Evolutionary conservation across 2,888 invertebrate species (phyloP), one percentile per base, ranked within the genome.

Genomic region (Leptopterna dolabrata): DNA sequence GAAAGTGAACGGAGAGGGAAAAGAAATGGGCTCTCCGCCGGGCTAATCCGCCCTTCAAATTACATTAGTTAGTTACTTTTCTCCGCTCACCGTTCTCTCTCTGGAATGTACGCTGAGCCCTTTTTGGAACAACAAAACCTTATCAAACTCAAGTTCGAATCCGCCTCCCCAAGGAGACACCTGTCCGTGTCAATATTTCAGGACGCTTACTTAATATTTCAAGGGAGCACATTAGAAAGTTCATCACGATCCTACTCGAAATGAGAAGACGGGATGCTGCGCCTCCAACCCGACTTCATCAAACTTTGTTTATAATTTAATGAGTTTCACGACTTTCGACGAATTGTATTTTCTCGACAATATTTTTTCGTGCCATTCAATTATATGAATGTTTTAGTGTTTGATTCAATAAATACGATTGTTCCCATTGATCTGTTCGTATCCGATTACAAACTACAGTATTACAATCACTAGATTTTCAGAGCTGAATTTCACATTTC

Each of bases 51-150:
- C 63, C 63, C 63, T 63, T 63, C 63, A 63, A 63, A 63, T 63
- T 63, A 63, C 63, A 63, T 63, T 63, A 63, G 63, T 63, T 63
- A 63, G 63, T 63, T 63, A 63, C 63, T 63, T 63, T 63, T 63
- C 63, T 63, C 63, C 13, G 19, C 24, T 63, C 63, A 24, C 24
- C 63, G 24, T 63, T 63, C 63, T 63, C 63, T 11, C 63, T 63
- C 24, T 7, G 47, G 63, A 19, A 63, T 63, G 63, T 63, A 63
- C 24, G 24, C 63, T 4, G 13, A 63, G 63, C 19, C 24, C 63
- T 27, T 63, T 63, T 63, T 63, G 27, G 63, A 19, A 63, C 19
- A 63, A 63, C 63, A 24, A 63, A 63, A 63, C 63, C 63, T 24
- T 63, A 63, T 63, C 63, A 63, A 63, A 63, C 63, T 63, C 6